Conservation (phyloP, 2,797 vertebrate species). For the Momotus momota region DNA sequence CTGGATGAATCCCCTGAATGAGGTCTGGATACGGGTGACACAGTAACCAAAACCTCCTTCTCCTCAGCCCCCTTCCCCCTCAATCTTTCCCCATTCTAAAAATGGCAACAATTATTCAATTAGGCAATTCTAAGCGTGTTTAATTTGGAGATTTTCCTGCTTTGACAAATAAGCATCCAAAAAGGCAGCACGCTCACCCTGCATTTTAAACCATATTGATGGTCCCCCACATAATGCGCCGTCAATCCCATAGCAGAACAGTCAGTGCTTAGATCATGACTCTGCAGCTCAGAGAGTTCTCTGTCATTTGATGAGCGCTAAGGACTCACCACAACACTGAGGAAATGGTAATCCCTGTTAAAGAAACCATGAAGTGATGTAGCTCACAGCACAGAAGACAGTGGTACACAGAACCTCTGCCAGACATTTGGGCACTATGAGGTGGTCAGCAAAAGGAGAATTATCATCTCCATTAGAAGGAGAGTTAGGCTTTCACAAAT, state of each 20-base stretch:
- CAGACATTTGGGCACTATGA: constrained; percentile 71
- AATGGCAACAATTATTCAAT: accelerated
- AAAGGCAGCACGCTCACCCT: background rate
- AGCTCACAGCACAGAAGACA: constrained; percentile 55
- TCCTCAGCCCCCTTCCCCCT: too few species aligned
- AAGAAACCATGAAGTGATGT: background rate
- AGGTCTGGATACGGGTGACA: background rate
- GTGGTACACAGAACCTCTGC: constrained; percentile 46
- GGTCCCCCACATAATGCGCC: background rate
- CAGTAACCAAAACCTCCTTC: background rate
- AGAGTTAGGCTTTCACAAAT: constrained; percentile 57
- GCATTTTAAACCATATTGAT: background rate
- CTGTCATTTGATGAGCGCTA: background rate
- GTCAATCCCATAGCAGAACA: background rate
- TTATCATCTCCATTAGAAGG: constrained; percentile 59
- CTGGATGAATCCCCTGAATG: background rate
- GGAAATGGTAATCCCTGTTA: background rate
- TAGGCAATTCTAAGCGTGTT: background rate
- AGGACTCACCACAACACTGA: background rate
- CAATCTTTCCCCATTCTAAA: background rate
- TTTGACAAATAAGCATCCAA: background rate
- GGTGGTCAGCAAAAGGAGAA: constrained; percentile 65
- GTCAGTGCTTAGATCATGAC: background rate
- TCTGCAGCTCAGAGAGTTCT: background rate
- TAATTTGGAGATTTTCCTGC: background rate